These are phyloP conservation scores for Caenorhabditis brenneri DNA, from an alignment of 1,140 invertebrate genomes.

Conservation along the genomic window DNA sequence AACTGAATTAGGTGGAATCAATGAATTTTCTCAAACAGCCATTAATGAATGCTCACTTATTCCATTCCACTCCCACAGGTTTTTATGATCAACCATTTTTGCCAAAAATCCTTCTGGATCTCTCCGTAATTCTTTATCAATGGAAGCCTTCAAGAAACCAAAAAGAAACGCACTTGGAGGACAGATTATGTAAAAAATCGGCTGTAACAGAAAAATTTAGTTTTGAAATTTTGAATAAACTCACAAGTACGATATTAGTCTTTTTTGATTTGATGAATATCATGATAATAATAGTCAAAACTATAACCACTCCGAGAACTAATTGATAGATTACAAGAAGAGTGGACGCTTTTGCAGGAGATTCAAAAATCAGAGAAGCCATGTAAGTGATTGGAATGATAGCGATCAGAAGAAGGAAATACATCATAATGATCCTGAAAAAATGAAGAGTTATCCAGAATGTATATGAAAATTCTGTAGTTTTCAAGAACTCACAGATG, in stretches of 20 bases:
- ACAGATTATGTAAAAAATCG: background rate
- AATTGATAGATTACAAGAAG: slow-evolving; percentile 1
- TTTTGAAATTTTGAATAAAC: background rate
- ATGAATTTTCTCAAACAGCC: background rate
- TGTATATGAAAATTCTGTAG: background rate
- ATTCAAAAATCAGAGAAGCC: slow-evolving; percentile 49
- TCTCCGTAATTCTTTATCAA: background rate
- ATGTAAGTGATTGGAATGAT: slow-evolving; percentile 49
- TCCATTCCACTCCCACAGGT: background rate
- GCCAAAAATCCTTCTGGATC: background rate
- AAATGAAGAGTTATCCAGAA: background rate
- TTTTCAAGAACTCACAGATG: background rate
- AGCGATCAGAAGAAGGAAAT: slow-evolving; percentile 44
- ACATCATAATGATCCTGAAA: slow-evolving; percentile 35
- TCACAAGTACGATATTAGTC: background rate
- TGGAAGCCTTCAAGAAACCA: background rate
- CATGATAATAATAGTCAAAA: background rate
- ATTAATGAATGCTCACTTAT: background rate
- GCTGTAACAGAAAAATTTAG: background rate
- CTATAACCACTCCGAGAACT: background rate
- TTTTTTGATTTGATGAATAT: background rate
- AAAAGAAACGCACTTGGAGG: background rate
- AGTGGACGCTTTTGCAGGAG: background rate
- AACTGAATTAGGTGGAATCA: background rate
- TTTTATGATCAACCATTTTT: background rate